Base-by-base conservation (phyloP, 2,113 vertebrate species). In the Menura novaehollandiae region DNA sequence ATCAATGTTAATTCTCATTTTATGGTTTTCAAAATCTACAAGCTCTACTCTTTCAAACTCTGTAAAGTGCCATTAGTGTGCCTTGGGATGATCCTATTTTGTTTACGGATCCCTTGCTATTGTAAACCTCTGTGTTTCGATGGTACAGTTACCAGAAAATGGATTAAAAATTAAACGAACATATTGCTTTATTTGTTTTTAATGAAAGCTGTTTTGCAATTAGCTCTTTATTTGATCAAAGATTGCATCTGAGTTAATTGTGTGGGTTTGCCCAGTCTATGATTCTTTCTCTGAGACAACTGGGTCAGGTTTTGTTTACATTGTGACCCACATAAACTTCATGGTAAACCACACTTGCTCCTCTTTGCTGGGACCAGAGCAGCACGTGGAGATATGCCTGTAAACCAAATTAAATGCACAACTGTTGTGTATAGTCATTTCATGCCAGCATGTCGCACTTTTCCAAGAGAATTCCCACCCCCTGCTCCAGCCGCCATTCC, bases 111-210 rank as follows among this genome's bases (percentile, higher is more conserved):
- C 79, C 41, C 79, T 81, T 77, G 60, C 53, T 84, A 4, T 60
- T 71, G 33, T 91, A 67, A 89, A 46, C 74, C 63, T 76, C 56
- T 88, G 58, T 75, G 88, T 93, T 93, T 82, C 10, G 14, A 15
- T 77, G 71, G 67, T 83, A 88, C 81, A 86, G 58, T 96, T 93
- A 94, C 89, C 44, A 85, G 95, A 88, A 95, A 93, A 95, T 73
- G 56, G 85, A 92, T 96, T 93, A 86, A 95, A 97, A 93, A 88
- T 77, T 74, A 91, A 92, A 93, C 3, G 1, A 95, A 69, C 53
- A 39, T 77, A 85, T 30, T 80, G 59, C 84, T 83, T 84, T 94
- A 73, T 90, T 96, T 93, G 84, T 89, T 95, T 94, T 94, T 86
- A 94, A 85, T 59, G 66, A 88, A 95, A 93, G 41, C 93, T 89